Evolutionary conservation across 2,797 vertebrate species (phyloP), one percentile per base, ranked within the genome.

Genomic region (Rhincodon typus): DNA sequence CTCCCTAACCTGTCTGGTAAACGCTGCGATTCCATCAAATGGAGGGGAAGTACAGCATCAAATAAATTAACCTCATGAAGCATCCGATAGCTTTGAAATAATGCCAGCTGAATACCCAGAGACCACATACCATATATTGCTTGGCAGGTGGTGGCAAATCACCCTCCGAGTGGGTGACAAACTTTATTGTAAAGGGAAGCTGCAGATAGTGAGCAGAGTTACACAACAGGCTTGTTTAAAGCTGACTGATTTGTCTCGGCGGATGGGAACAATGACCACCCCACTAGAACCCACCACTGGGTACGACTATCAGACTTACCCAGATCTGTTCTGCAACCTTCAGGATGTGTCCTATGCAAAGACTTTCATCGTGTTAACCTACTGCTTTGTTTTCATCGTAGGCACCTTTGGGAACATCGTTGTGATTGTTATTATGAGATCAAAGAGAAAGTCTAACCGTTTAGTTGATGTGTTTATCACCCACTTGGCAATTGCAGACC

Each of bases 391-490:
- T 34, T 96, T 96, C 62, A n/a, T 95, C n/a, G 23, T 84, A 12
- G 96, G 96, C 38, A 95, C 25, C 12, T 50, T 84, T 8, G 96
- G 96, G 50, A 96, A 96, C 62, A 42, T 74, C 27, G 62, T 90
- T 6, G 94, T 96, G 27, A 96, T 96, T 46, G 86, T 95, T 95
- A 91, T 96, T 4, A 96, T 96, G 96, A 42, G 13, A 15, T 79
- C 25, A 50, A 96, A 95, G 94, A 95, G n/a, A 67, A 88, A 62
- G 30, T 74, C 91, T 23, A 88, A 27, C 62, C 93, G 96, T 70
- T 88, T 96, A 27, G 94, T 84, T 50, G 96, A 96, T 72, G 66
- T 96, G 23, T 96, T 96, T 90, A 96, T 96, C 70, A 95, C 94
- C 42, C 95, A 96, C 53, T 93, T 96, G 4, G 95, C 96, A 8